phyloP scores from a whole-genome alignment of 92 coral and sea anemone genomes.

The Palythoa caribaeorum region DNA sequence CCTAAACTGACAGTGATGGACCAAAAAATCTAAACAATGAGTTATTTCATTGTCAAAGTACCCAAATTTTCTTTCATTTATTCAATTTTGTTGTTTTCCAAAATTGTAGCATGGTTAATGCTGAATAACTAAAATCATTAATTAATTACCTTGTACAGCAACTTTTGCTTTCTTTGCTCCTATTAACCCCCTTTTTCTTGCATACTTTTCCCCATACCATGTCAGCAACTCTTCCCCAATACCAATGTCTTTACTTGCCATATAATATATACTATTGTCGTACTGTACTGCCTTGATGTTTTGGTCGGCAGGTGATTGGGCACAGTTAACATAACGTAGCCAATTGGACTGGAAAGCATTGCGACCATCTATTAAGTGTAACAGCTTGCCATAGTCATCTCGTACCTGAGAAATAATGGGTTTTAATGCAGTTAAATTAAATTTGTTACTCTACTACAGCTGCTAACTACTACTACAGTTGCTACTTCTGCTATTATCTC shows the following conservation, averaged over 20 bases:
- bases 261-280: conserved; percentile 91
- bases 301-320: conserved; percentile 72
- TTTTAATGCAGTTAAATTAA: neutral
- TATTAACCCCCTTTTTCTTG: conserved; percentile 77
- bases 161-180: conserved; percentile 50
- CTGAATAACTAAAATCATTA: neutral
- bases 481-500: too few species aligned
- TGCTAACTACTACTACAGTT: too few species aligned
- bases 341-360: conserved; percentile 97
- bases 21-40: too few species aligned
- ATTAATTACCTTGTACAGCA: conserved; percentile 23
- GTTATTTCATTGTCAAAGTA: too few species aligned
- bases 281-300: conserved; percentile 93
- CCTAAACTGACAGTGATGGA: too few species aligned
- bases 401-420: conserved; percentile 65
- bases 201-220: conserved; percentile 82
- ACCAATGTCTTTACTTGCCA: conserved; percentile 84
- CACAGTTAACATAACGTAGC: conserved; percentile 91
- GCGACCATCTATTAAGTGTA: conserved; percentile 86
- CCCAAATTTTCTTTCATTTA: neutral
- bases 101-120: too few species aligned
- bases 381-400: conserved; percentile 90
- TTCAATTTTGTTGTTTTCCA: neutral
- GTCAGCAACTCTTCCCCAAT: conserved; percentile 88
- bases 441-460: neutral